Evolutionary conservation across 2,888 invertebrate genomes (phyloP).

Genomic region (Tolmerus cingulatus): DNA sequence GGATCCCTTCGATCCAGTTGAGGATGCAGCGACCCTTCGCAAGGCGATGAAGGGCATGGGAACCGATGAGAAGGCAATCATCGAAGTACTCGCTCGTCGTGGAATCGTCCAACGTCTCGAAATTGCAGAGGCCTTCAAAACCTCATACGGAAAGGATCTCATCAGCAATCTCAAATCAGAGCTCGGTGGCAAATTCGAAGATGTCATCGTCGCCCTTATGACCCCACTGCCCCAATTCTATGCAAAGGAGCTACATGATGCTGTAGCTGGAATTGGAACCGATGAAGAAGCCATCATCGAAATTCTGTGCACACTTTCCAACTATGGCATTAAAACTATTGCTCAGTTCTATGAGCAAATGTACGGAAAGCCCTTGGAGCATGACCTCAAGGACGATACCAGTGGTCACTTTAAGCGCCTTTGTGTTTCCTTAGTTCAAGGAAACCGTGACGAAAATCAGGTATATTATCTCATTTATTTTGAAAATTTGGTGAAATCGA

Average conservation of each 20-base stretch:
- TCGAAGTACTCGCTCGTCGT: constrained; percentile 86
- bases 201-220: constrained; percentile 89
- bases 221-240: constrained; percentile 89
- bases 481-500: not conserved
- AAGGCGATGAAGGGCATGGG: constrained; percentile 95
- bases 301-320: constrained; percentile 89
- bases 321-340: constrained; percentile 87
- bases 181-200: constrained; percentile 87
- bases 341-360: constrained; percentile 86
- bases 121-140: constrained; percentile 90
- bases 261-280: constrained; percentile 86
- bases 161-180: constrained; percentile 88
- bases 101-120: constrained; percentile 90
- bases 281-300: constrained; percentile 92
- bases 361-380: constrained; percentile 81
- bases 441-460: constrained; percentile 88
- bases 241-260: constrained; percentile 88
- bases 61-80: constrained; percentile 90
- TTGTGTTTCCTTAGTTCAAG: constrained; percentile 85
- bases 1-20: constrained; percentile 84
- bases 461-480: constrained; percentile 49
- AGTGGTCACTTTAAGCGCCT: constrained; percentile 95
- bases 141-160: constrained; percentile 87
- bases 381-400: constrained; percentile 89
- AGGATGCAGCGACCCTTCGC: constrained; percentile 83